These are phyloP conservation scores for Acanthornis magna DNA, from an alignment of 2,797 vertebrate species.

Conservation along the genomic window DNA sequence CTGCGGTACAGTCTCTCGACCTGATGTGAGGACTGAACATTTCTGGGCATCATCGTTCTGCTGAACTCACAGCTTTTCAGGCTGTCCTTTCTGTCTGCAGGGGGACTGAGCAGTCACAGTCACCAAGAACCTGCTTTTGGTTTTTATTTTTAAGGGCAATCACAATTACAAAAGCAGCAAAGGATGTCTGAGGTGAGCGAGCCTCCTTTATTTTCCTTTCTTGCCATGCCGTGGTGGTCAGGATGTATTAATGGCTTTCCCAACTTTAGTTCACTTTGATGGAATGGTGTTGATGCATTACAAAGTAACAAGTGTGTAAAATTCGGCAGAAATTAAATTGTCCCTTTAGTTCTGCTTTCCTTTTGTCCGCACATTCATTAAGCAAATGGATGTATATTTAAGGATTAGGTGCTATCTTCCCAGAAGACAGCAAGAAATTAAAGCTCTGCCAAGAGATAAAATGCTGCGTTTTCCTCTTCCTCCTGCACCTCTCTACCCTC, in stretches of 20 bases:
- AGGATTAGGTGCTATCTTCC: not conserved
- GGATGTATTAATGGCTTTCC: not conserved
- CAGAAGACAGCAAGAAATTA: not conserved
- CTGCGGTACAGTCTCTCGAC: not conserved
- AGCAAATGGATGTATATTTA: constrained; percentile 28
- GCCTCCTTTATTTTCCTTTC: not conserved
- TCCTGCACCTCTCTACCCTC: not conserved
- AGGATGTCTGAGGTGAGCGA: not conserved
- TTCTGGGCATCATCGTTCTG: accelerated
- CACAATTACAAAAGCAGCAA: not conserved
- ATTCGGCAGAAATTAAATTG: not conserved
- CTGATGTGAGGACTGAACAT: not conserved
- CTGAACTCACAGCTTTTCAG: not conserved
- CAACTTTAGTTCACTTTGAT: not conserved
- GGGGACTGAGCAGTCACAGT: accelerated
- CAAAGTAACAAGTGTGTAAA: not conserved
- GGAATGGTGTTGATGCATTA: not conserved
- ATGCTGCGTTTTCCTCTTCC: not conserved
- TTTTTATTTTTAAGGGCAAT: not conserved
- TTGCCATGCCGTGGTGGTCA: not conserved
- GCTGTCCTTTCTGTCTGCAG: not conserved
- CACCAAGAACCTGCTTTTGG: not conserved
- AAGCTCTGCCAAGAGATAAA: not conserved
- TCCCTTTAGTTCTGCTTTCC: not conserved
- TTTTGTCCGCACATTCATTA: not conserved